Base-by-base conservation (phyloP, 2,113 vertebrate genomes). In the Chloroceryle aenea region DNA sequence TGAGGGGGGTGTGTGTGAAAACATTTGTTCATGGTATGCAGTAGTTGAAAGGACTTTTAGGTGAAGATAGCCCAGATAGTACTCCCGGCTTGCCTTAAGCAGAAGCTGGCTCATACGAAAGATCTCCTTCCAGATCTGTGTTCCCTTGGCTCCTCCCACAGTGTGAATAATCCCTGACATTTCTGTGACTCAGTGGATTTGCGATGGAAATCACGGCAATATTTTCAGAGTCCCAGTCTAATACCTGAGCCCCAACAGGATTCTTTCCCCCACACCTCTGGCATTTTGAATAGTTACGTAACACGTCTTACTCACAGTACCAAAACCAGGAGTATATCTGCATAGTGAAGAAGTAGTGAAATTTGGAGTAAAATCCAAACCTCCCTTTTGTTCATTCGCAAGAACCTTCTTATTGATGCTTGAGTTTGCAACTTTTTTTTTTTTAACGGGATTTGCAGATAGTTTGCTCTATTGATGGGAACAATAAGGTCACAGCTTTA, bases 151-250 rank as follows among this genome's bases (percentile, higher is more conserved):
- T 95, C 77, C 74, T 92, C 83, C 83, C 43, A 25, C 59, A 84
- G 50, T 29, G 56, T 94, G 90, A 96, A 93, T 93, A 95, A 95
- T 90, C 72, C 27, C 10, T 85, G 85, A 74, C 47, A 18, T 76
- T 88, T 93, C 79, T 30, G 1, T 96, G 95, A 96, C 88, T 96
- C 79, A 50, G 68, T 96, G 90, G 85, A 88, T 96, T 94, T 74
- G 79, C 1, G 79, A 84, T 90, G 72, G 88, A 96, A 97, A 92
- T 93, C 52, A 42, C 2, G 16, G 85, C 79, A 94, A 36, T 90
- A 56, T 92, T 96, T 94, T 90, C 85, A 63, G 83, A 76, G 68
- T 87, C 69, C 36, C 29, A 75, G 91, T 75, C 87, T 96, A 87
- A 95, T 91, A 96, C 87, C 92, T 93, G 87, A 90, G 76, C 56